These are phyloP conservation scores for Neodiprion virginianus DNA, from an alignment of 1,140 invertebrate species.

Conservation along the genomic window DNA sequence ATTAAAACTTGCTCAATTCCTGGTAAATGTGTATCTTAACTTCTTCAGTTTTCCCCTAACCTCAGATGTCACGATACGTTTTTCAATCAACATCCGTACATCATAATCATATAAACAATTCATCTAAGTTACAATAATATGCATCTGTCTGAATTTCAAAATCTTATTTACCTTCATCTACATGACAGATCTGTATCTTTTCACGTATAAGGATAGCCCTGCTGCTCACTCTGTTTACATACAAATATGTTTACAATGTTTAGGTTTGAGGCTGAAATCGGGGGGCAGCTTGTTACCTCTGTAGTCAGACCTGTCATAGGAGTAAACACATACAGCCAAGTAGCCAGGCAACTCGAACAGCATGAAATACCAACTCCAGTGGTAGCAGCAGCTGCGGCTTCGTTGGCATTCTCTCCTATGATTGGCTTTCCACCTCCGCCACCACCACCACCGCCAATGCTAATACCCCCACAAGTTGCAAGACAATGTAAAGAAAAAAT, in stretches of 20 bases:
- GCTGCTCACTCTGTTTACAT: constrained; percentile 17
- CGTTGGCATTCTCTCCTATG: constrained; percentile 48
- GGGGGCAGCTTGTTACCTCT: constrained; percentile 65
- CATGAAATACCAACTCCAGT: constrained; percentile 56
- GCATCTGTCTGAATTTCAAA: constrained; percentile 10
- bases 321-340: constrained; percentile 71
- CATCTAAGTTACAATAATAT: background rate
- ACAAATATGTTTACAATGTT: constrained; percentile 14
- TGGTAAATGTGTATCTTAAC: constrained; percentile 12
- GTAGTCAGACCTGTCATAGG: constrained; percentile 69
- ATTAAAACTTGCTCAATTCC: constrained; percentile 26
- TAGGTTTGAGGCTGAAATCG: constrained; percentile 89
- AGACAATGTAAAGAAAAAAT: constrained; percentile 46
- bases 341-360: constrained; percentile 70
- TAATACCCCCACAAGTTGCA: constrained; percentile 65
- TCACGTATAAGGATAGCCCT: constrained; percentile 24
- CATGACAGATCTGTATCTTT: constrained; percentile 24
- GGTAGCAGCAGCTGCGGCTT: constrained; percentile 49
- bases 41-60: constrained; percentile 16
- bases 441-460: constrained; percentile 66
- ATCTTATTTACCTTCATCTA: constrained; percentile 4
- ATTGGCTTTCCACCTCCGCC: constrained; percentile 60
- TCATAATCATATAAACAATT: no score
- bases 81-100: constrained; percentile 22
- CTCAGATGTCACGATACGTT: constrained; percentile 13